Evolutionary conservation across 2,888 invertebrate species (phyloP), one percentile per base, ranked within the genome.

Genomic region (Leuctra nigra): DNA sequence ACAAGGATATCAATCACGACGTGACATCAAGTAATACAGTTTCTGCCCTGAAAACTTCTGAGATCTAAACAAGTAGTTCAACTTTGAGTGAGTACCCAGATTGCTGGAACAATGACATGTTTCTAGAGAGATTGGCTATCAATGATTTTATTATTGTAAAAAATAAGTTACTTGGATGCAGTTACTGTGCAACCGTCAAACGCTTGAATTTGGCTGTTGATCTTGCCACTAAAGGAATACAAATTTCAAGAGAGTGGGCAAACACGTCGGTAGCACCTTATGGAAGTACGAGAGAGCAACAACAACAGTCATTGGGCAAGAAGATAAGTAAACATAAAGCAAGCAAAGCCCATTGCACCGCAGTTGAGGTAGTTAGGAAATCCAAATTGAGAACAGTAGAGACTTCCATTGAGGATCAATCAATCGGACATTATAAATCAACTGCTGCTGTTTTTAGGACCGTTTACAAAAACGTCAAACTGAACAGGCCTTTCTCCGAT

Each of bases 251-350:
- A 18, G 41, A 41, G 20, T 41, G 41, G 41, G 20, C 4, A 14
- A 41, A n/a, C 18, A 16, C 11, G 11, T 41, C 41, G 20, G 18
- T 41, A n/a, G 41, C 18, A 41, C 18, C 6, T 20, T 18, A 41
- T 20, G 38, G 41, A 11, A 20, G 20, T 11, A 41, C 41, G 20
- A 41, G 20, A 41, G n/a, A 16, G 20, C 18, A 41, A 11, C 16
- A 41, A 41, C 41, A 41, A 41, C 41, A 41, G 41, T 41, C 41
- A 18, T 20, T 41, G 11, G 11, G 41, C 11, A 41, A 41, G 18
- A 41, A 38, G 20, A 41, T 41, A 18, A 18, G 18, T 20, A 41
- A 41, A 20, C 41, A 41, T 18, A 41, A 20, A 41, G 11, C 11
- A 18, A 41, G 41, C 20, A 9, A 4, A 16, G 14, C 41, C 9